Conservation (phyloP, 2,888 invertebrate genomes). For the Tetramorium bicarinatum region DNA sequence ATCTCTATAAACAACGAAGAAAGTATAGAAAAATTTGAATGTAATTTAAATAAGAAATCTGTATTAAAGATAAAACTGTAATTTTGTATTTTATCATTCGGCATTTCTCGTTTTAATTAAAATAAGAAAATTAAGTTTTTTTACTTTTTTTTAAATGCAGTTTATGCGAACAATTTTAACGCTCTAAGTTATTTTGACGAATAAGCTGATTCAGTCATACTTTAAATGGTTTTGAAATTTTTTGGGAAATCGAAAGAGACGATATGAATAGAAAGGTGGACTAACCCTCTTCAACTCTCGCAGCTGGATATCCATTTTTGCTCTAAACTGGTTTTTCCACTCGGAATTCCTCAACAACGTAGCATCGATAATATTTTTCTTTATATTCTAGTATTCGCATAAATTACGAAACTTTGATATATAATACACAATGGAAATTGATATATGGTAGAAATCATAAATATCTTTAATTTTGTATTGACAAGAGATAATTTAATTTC, state of each 20-base stretch:
- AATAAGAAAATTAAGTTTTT: background rate
- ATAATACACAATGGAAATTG: background rate
- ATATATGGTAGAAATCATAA: background rate
- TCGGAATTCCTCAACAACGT: slow-evolving; percentile 70
- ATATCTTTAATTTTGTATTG: background rate
- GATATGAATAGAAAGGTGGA: slow-evolving; percentile 77
- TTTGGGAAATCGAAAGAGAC: slow-evolving; percentile 66
- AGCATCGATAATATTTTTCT: slow-evolving; percentile 72
- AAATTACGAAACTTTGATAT: background rate
- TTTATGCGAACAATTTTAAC: slow-evolving; percentile 15
- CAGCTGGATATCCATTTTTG: slow-evolving; percentile 80
- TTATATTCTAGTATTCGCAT: background rate
- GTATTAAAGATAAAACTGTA: background rate
- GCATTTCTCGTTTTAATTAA: background rate
- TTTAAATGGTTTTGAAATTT: slow-evolving; percentile 66
- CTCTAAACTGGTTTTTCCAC: slow-evolving; percentile 75
- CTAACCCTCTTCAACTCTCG: slow-evolving; percentile 82
- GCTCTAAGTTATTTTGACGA: slow-evolving; percentile 18
- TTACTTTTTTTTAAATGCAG: background rate
- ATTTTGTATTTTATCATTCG: background rate
- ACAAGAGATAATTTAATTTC: background rate
- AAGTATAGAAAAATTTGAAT: background rate
- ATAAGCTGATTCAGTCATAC: slow-evolving; percentile 61
- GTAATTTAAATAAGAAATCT: background rate
- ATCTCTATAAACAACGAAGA: background rate